Base-by-base conservation (phyloP, 2,888 invertebrate genomes). In the Malachius bipustulatus region DNA sequence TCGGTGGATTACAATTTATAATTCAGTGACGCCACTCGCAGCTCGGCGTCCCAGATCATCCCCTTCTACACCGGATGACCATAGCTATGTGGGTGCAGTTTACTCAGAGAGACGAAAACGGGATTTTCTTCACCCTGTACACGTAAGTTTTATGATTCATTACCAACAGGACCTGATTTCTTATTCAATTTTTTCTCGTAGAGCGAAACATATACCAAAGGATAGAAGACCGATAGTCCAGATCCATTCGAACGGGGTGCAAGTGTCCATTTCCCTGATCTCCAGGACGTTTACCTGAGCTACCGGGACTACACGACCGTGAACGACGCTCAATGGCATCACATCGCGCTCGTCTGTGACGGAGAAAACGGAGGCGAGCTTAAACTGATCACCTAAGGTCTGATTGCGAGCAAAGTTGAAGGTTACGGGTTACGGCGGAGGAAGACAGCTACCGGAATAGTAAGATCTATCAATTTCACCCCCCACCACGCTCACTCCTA, bases 31-130 rank as follows among this genome's bases (percentile, higher is more conserved):
- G 77, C 85, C 30, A 70, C 82, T 9, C 77, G 90, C 9, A 89
- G 91, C 40, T 88, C 87, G 48, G 96, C 94, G 3, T 83, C 90
- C 14, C 82, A 94, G 64, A 77, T 89, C 9, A 84, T 94, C 52
- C 94, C 94, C 35, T 91, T 96, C 65, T 77, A 79, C 47, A 81
- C 81, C 9, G 76, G 77, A 3, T 73, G 16, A 90, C 93, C 0
- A 72, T 97, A 35, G 90, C 87, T 11, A 75, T 96, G 76, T 97
- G 97, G 97, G 89, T 97, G 1, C 89, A 93, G 59, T 97, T 89
- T 54, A 83, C 87, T 0, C 82, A 82, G 54, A 79, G 78, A 62
- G 90, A 90, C 51, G 91, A 89, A 63, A 83, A 82, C 40, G 94
- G 94, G 45, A 84, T 87, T 37, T 90, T 94, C 75, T 88, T 91